Evolutionary conservation across 2,113 vertebrate genomes (phyloP).

Genomic region (Nycticryphes semicollaris): DNA sequence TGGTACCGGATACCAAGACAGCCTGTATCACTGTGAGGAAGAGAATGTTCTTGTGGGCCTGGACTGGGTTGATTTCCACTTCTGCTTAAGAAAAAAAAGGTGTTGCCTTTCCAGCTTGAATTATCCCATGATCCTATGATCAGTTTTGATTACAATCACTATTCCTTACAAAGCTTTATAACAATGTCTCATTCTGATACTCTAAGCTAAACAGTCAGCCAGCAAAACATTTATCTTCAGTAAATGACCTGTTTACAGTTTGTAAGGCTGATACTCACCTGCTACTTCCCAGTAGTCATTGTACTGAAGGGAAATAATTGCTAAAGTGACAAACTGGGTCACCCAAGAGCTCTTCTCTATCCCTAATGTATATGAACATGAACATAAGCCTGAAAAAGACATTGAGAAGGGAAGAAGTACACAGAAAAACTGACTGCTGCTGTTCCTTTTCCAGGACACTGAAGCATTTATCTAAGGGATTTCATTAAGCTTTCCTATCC

Average conservation of each 20-base stretch:
- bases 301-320: neutral
- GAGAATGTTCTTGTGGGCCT: neutral
- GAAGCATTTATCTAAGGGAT: conserved; percentile 40
- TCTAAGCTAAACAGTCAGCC: neutral
- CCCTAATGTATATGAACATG: neutral
- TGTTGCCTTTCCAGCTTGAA: neutral
- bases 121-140: neutral
- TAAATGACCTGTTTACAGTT: neutral
- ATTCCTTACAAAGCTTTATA: neutral
- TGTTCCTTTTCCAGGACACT: neutral
- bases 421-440: neutral
- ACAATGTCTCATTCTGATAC: neutral
- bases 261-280: neutral
- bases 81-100: conserved; percentile 4
- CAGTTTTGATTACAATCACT: neutral
- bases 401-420: neutral
- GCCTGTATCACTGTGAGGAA: neutral
- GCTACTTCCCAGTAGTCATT: neutral
- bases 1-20: neutral
- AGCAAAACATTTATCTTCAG: neutral
- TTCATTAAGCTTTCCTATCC: conserved; percentile 33
- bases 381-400: neutral
- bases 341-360: neutral
- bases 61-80: neutral
- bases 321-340: neutral